These are phyloP conservation scores for Galendromus occidentalis DNA, from an alignment of 1,140 invertebrate genomes.

Conservation along the genomic window DNA sequence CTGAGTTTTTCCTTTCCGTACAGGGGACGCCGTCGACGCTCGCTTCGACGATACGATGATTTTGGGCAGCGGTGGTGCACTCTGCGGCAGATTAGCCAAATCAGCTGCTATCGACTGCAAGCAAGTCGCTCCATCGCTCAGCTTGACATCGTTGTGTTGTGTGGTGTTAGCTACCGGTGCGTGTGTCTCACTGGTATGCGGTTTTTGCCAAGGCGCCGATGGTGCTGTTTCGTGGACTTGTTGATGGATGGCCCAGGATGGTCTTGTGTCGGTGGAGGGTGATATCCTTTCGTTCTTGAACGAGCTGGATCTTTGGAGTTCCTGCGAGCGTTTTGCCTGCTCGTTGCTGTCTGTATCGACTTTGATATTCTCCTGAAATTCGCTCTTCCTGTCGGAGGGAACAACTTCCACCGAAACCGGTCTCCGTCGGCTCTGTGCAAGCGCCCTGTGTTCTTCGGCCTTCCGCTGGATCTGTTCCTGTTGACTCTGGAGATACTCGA, in stretches of 20 bases:
- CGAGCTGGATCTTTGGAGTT: neutral
- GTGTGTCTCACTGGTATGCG: neutral
- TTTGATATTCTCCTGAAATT: neutral
- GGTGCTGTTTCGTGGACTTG: neutral
- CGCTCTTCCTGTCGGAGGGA: too few species aligned
- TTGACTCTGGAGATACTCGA: neutral
- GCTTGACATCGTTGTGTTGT: too few species aligned
- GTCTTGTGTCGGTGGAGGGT: neutral
- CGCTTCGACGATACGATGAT: too few species aligned
- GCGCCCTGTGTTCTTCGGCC: neutral
- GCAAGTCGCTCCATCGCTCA: neutral
- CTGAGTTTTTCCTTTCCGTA: neutral
- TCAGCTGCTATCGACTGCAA: neutral
- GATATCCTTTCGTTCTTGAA: neutral
- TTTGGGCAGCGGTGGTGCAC: too few species aligned
- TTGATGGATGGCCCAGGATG: neutral
- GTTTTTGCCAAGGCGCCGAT: neutral
- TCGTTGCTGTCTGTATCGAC: neutral
- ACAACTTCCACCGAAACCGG: too few species aligned
- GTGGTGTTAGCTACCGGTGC: neutral
- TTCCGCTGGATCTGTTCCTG: neutral
- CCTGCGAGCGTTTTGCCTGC: neutral
- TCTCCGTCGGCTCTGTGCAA: too few species aligned
- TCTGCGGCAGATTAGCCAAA: neutral
- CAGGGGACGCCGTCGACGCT: neutral